A percentile compares a stretch with the other conserved stretches of the same genome.
phyloP scores from a whole-genome alignment of 1,140 invertebrate species.

The Sogatella furcifera region DNA sequence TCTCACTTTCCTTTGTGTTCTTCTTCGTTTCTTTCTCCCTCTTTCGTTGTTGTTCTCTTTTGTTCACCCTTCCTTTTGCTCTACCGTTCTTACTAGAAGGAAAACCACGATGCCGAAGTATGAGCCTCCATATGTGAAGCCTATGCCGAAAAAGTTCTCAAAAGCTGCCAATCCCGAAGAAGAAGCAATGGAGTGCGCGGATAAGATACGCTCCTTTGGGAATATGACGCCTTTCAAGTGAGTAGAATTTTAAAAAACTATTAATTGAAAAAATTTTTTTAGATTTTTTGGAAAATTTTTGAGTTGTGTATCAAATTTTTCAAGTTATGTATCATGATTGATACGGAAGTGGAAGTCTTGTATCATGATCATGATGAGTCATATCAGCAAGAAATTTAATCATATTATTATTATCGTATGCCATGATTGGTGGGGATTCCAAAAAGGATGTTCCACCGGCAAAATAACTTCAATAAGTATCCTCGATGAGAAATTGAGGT shows the following conservation, averaged over 20 bases:
- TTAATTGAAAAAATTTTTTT: too few species aligned
- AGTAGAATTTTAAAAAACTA: slow-evolving; percentile 20
- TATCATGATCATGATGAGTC: too few species aligned
- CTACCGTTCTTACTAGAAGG: slow-evolving; percentile 42
- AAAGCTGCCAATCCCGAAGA: slow-evolving; percentile 55
- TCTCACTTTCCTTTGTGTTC: background rate
- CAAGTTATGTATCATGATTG: too few species aligned
- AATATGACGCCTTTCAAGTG: slow-evolving; percentile 73
- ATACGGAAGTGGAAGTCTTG: too few species aligned
- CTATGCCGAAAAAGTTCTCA: slow-evolving; percentile 57
- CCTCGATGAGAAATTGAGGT: too few species aligned
- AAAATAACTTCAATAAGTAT: too few species aligned
- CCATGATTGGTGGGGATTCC: too few species aligned
- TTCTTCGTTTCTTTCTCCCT: background rate
- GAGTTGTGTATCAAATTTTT: too few species aligned
- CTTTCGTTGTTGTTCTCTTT: slow-evolving; percentile 21
- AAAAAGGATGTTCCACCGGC: too few species aligned
- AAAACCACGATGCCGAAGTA: slow-evolving; percentile 79
- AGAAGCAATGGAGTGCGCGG: slow-evolving; percentile 58
- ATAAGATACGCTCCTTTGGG: slow-evolving; percentile 68
- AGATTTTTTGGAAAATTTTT: too few species aligned
- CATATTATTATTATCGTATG: too few species aligned
- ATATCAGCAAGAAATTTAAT: too few species aligned
- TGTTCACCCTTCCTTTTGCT: slow-evolving; percentile 14
- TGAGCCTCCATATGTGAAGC: slow-evolving; percentile 73